Conservation (phyloP, 1,140 invertebrate species). For the Phocides pigmalion region DNA sequence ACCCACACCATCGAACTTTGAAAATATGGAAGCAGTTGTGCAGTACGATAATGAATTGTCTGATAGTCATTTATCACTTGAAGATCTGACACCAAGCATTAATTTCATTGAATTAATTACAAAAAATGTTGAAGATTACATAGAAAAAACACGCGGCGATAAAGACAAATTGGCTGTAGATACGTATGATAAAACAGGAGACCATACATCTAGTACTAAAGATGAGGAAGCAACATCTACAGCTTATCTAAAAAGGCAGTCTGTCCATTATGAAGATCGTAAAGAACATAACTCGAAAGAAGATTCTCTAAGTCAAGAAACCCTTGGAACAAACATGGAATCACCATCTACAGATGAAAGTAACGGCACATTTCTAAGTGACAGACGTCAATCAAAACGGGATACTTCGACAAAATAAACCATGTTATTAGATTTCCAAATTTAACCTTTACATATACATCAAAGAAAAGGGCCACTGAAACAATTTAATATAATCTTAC, state of each 20-base stretch:
- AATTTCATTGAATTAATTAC: slow-evolving; percentile 13
- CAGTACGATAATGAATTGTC: neutral
- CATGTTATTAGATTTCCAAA: too few relatives aligned
- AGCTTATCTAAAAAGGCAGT: neutral
- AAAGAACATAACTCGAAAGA: neutral
- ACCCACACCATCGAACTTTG: neutral
- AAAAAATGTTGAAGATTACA: slow-evolving; percentile 49
- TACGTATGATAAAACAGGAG: neutral
- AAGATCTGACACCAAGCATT: neutral
- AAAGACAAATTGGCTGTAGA: neutral
- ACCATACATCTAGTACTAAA: neutral
- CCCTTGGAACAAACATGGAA: neutral
- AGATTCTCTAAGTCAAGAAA: neutral
- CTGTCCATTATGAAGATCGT: neutral
- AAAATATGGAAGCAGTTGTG: neutral
- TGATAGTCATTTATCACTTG: neutral
- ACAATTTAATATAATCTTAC: neutral
- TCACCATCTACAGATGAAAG: too few relatives aligned
- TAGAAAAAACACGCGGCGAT: slow-evolving; percentile 19
- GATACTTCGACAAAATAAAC: too few relatives aligned
- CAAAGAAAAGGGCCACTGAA: too few relatives aligned
- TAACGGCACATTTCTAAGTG: too few relatives aligned
- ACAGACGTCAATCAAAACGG: too few relatives aligned
- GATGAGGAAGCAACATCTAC: slow-evolving; percentile 9
- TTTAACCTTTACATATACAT: too few relatives aligned